Evolutionary conservation across 2,888 invertebrate genomes (phyloP).

Genomic region (Yponomeuta evonymella): DNA sequence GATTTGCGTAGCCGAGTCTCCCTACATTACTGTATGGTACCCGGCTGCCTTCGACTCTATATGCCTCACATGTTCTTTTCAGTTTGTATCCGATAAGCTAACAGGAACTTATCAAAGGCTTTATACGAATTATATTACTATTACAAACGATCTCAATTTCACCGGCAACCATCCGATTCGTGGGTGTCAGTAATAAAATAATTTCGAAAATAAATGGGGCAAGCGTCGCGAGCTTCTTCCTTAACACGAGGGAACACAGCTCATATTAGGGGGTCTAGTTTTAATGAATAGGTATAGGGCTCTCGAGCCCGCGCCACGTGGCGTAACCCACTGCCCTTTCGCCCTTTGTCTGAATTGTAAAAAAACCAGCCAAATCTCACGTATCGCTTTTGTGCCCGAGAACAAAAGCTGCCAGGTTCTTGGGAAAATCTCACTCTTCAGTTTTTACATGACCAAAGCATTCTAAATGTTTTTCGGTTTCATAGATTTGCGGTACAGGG

Average conservation of each 20-base stretch:
- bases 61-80: too few species aligned
- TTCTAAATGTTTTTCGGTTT: not conserved
- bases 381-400: slow-evolving; percentile 45
- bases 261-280: not conserved
- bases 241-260: not conserved
- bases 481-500: too few species aligned
- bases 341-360: slow-evolving; percentile 52
- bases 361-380: slow-evolving; percentile 64
- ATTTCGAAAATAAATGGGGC: not conserved
- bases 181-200: not conserved
- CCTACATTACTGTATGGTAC: too few species aligned
- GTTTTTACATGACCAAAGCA: not conserved
- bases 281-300: not conserved
- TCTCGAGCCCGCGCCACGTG: slow-evolving; percentile 48
- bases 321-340: slow-evolving; percentile 39
- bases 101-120: too few species aligned
- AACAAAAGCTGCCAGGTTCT: slow-evolving; percentile 51
- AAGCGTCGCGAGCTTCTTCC: not conserved
- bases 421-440: slow-evolving; percentile 38
- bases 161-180: not conserved
- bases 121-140: not conserved
- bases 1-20: too few species aligned
- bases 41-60: too few species aligned
- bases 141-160: not conserved
- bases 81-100: too few species aligned